These are phyloP conservation scores for Cynaeus angustus DNA, from an alignment of 2,888 invertebrate species.

Conservation along the genomic window DNA sequence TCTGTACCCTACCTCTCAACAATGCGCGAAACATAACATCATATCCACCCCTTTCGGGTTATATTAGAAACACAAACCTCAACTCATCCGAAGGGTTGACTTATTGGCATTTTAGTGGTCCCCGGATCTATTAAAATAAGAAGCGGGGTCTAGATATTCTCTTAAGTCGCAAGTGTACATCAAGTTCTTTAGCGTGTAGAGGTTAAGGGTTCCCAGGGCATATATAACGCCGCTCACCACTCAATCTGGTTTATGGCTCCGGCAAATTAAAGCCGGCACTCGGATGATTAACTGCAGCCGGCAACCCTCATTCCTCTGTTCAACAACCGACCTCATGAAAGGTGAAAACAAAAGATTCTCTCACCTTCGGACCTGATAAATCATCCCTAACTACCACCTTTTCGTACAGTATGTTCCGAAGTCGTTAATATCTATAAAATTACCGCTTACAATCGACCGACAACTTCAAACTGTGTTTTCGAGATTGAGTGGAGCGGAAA, in stretches of 20 bases:
- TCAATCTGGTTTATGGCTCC: constrained; percentile 68
- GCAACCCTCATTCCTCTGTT: constrained; percentile 54
- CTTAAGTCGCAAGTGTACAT: constrained; percentile 42
- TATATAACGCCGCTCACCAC: constrained; percentile 67
- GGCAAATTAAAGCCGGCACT: constrained; percentile 68
- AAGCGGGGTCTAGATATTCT: constrained; percentile 39
- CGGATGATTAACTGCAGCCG: constrained; percentile 65
- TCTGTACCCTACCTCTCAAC: background rate
- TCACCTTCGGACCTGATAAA: constrained; percentile 58
- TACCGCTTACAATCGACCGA: constrained; percentile 18
- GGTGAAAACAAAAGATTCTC: constrained; percentile 59
- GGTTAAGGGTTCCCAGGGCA: constrained; percentile 64
- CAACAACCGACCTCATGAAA: constrained; percentile 57
- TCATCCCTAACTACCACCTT: constrained; percentile 56
- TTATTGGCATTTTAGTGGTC: constrained; percentile 38
- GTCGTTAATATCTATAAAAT: constrained; percentile 49
- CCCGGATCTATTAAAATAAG: constrained; percentile 46
- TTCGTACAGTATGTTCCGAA: constrained; percentile 46
- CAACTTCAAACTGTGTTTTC: constrained; percentile 9
- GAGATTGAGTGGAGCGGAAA: background rate
- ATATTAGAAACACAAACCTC: constrained; percentile 31
- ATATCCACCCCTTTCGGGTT: constrained; percentile 2
- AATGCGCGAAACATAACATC: constrained; percentile 2
- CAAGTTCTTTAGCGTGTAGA: constrained; percentile 37
- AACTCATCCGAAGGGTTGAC: constrained; percentile 40